phyloP scores from a whole-genome alignment of 2,888 invertebrate genomes.

The Drosophila anomelani region DNA sequence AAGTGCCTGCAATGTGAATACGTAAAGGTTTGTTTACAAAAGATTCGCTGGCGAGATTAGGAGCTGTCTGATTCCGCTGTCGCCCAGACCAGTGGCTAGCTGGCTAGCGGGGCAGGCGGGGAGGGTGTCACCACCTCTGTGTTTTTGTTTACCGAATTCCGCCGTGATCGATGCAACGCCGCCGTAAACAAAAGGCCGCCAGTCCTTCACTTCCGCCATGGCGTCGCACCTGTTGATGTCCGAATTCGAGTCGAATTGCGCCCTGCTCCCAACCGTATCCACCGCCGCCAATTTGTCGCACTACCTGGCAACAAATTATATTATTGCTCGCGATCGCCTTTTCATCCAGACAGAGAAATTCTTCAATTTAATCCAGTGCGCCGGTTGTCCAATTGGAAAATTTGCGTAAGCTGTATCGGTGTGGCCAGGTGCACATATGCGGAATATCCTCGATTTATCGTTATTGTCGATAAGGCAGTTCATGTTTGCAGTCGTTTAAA shows the following conservation, averaged over 20 bases:
- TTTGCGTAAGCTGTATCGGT: not conserved
- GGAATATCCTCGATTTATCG: no score
- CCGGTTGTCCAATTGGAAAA: conserved; percentile 9
- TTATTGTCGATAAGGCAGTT: no score
- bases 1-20: conserved; percentile 89
- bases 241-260: conserved; percentile 8
- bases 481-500: no score
- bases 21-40: conserved; percentile 59
- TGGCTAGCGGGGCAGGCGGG: not conserved
- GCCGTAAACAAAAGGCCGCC: conserved; percentile 97
- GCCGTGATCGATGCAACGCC: conserved; percentile 96
- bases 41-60: conserved; percentile 42
- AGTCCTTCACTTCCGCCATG: conserved; percentile 86
- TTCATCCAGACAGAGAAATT: conserved; percentile 3
- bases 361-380: not conserved
- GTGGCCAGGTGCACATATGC: no score
- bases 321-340: conserved; percentile 24
- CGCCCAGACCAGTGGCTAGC: not conserved
- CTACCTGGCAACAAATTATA: conserved; percentile 2
- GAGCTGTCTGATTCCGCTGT: conserved; percentile 25
- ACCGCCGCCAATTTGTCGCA: conserved; percentile 1
- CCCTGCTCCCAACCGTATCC: not conserved
- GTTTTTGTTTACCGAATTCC: conserved; percentile 90
- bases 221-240: conserved; percentile 45
- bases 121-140: not conserved